Conservation (phyloP, 2,113 vertebrate genomes). For the Sander lucioperca region DNA sequence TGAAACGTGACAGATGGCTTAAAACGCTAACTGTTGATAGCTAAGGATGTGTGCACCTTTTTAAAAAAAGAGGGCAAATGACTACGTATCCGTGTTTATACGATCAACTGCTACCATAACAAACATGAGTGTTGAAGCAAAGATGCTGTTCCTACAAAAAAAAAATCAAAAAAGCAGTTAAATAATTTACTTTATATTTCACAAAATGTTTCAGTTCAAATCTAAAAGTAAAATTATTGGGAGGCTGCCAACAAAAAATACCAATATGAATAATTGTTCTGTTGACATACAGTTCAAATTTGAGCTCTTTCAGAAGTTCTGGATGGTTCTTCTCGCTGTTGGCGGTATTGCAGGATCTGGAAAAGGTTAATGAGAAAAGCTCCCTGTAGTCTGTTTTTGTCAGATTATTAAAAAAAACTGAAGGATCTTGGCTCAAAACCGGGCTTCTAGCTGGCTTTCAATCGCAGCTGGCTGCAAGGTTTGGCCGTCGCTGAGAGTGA, state of each 20-base stretch:
- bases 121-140: too few species aligned
- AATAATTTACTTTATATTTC: too few species aligned
- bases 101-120: too few species aligned
- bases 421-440: constrained; percentile 26
- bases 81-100: too few species aligned
- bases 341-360: constrained; percentile 1
- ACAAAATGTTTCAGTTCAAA: neutral
- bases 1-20: too few species aligned
- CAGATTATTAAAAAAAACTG: constrained; percentile 24
- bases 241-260: neutral
- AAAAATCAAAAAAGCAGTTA: too few species aligned
- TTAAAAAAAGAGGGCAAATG: too few species aligned
- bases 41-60: too few species aligned
- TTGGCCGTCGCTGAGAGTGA: constrained; percentile 35
- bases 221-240: neutral
- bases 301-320: neutral
- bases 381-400: constrained; percentile 41
- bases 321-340: neutral
- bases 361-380: constrained; percentile 52
- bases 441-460: constrained; percentile 34
- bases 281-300: neutral
- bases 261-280: neutral
- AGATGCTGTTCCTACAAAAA: too few species aligned
- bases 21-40: too few species aligned
- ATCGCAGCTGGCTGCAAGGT: constrained; percentile 24